Evolutionary conservation across 2,113 vertebrate genomes (phyloP), one percentile per base, ranked within the genome.

Genomic region (Collichthys lucidus): DNA sequence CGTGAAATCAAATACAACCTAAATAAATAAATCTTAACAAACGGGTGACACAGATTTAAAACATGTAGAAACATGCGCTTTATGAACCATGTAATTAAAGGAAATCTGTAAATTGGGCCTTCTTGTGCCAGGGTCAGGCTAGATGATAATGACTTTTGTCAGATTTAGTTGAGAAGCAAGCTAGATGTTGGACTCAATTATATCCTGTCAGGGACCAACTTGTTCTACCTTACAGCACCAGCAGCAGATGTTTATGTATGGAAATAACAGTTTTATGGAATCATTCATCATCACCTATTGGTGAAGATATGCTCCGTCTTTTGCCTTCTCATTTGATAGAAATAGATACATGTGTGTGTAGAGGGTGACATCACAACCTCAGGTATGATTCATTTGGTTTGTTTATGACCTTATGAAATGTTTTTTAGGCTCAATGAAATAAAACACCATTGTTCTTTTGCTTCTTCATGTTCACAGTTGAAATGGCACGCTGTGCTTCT

Each of bases 1-100:
- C 24, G n/a, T 71, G 74, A 89, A 90, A 85, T 64, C 57, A 46
- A 50, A 82, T 47, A 70, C 56, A 61, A 49, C 59, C 49, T 42
- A 74, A 72, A 68, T 69, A 57, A n/a, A 76, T 66, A 55, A 19
- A 76, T 63, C 17, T 46, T 35, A 29, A 80, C 17, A 55, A 78
- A 60, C 4, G 4, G 20, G 73, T 67, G 74, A 59, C 53, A 61
- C 63, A 76, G 49, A 59, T 75, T 67, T 60, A 67, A 56, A 63
- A 31, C 60, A 19, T 44, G 22, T 4, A 46, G 53, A 50, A 42
- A 10, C 49, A 46, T 2, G 6, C 44, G 50, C 16, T 19, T 9
- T 40, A 10, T 64, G 7, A 47, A 31, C 42, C 56, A 42, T 20
- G 20, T 15, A 9, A 26, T 60, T 22, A 60, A 57, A 70, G 50